Evolutionary conservation across 1,140 invertebrate species (phyloP), one percentile per base, ranked within the genome.

Genomic region (Protaetia brevitarsis): DNA sequence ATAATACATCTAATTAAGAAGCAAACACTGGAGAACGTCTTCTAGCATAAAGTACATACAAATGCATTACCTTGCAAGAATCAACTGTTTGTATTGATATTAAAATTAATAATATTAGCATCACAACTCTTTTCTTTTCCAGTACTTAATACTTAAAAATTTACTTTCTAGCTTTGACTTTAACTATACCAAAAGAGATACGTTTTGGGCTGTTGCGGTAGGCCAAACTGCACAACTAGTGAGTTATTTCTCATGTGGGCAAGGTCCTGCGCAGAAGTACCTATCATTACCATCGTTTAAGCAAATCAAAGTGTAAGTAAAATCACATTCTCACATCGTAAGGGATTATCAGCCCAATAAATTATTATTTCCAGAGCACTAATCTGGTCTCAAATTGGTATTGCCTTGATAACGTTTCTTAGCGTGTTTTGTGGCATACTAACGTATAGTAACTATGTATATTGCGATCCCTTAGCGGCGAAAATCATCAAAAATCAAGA

Each of bases 361-460:
- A 51, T 19, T 51, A 41, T 67, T 36, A 34, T 34, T 68, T 67
- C 19, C 34, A 80, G 79, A 45, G 71, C 76, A 2, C 68, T 78
- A 8, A 31, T 59, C 30, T 31, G 28, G 7, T 3, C n/a, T 28
- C 30, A 13, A 0, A 28, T 59, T 16, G 57, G 27, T 6, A 11
- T 59, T n/a, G 8, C 30, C 4, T 13, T 31, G 29, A 28, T 59
- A 3, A 31, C 13, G 23, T n/a, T 16, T 28, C 11, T 66, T 37
- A 21, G 72, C 66, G 80, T 81, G 58, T 81, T 83, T 28, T 84
- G 81, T 7, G 90, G 90, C 16, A 80, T 91, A 16, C 83, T 90
- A 2, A 85, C 91, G 66, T 91, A 85, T 72, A 88, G 87, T 0
- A 82, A 85, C 11, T 92, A 90, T 74, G 77, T 82, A 45, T 80